Conservation (phyloP, 2,888 invertebrate species). For the Rotaria sp. region DNA sequence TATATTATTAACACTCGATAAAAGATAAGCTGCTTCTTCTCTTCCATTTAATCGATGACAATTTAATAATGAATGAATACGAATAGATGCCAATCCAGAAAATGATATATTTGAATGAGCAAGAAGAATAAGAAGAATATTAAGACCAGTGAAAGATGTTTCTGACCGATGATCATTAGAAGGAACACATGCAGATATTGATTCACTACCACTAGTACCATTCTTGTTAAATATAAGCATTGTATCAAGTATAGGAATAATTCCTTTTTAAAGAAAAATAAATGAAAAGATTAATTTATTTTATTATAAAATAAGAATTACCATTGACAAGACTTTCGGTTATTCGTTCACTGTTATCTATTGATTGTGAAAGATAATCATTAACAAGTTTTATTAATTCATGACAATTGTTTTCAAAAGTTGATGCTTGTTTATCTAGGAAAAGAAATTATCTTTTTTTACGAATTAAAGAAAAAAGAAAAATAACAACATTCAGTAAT, state of each 20-base stretch:
- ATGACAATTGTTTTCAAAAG: conserved; percentile 60
- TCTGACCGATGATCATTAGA: conserved; percentile 59
- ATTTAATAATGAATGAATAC: conserved; percentile 62
- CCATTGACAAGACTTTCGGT: conserved; percentile 32
- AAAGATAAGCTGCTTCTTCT: conserved; percentile 60
- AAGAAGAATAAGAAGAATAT: conserved; percentile 42
- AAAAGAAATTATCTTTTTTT: not conserved
- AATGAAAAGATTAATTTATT: not conserved
- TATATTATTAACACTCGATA: conserved; percentile 49
- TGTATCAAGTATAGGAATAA: not conserved
- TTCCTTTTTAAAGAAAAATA: not conserved
- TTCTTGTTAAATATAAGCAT: not conserved
- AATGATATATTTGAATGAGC: conserved; percentile 52
- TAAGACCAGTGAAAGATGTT: conserved; percentile 56
- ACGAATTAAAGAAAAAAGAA: not conserved
- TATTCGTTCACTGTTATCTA: conserved; percentile 37
- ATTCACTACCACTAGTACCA: not conserved
- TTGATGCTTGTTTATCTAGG: conserved; percentile 50
- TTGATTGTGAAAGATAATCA: conserved; percentile 58
- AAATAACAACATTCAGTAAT: not conserved
- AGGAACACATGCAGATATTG: not conserved
- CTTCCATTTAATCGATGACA: conserved; percentile 59
- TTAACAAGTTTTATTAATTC: conserved; percentile 61
- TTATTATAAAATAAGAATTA: not conserved
- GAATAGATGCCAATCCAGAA: conserved; percentile 63